These are phyloP conservation scores for Drosophila prolongata DNA, from an alignment of 2,888 invertebrate genomes.

Conservation along the genomic window DNA sequence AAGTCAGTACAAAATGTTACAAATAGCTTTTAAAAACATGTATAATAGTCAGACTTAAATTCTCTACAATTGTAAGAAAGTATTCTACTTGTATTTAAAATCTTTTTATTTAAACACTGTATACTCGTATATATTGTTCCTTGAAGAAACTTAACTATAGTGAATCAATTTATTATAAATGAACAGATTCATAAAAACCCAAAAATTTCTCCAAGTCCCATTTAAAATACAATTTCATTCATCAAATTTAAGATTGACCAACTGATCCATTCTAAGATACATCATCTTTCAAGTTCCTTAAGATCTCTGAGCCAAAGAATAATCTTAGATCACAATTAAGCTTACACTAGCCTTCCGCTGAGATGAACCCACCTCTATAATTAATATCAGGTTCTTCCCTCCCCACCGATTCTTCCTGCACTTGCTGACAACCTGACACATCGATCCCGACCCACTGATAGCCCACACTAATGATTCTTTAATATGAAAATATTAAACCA, in stretches of 20 bases:
- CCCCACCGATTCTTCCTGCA: slow-evolving; percentile 27
- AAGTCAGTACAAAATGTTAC: too few relatives aligned
- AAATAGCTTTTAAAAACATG: too few relatives aligned
- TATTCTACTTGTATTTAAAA: too few relatives aligned
- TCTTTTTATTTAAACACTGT: too few relatives aligned
- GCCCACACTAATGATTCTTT: slow-evolving; percentile 35
- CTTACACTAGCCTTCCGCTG: slow-evolving; percentile 56
- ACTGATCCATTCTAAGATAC: slow-evolving; percentile 17
- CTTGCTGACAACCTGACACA: slow-evolving; percentile 56
- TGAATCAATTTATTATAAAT: too few relatives aligned
- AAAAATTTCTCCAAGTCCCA: neutral
- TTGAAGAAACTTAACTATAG: too few relatives aligned
- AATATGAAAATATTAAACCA: slow-evolving; percentile 43
- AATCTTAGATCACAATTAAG: slow-evolving; percentile 12
- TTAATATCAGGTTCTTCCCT: slow-evolving; percentile 10
- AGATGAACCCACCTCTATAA: slow-evolving; percentile 17
- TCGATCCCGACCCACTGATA: slow-evolving; percentile 33
- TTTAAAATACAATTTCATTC: neutral
- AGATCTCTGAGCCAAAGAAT: neutral
- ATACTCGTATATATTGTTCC: too few relatives aligned
- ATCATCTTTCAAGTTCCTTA: neutral
- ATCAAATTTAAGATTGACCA: slow-evolving; percentile 9
- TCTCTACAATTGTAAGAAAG: too few relatives aligned
- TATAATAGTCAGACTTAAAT: too few relatives aligned
- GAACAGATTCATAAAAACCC: too few relatives aligned